These are phyloP conservation scores for Chrysocyon brachyurus DNA, from an alignment of 2,797 vertebrate species.

Conservation along the genomic window DNA sequence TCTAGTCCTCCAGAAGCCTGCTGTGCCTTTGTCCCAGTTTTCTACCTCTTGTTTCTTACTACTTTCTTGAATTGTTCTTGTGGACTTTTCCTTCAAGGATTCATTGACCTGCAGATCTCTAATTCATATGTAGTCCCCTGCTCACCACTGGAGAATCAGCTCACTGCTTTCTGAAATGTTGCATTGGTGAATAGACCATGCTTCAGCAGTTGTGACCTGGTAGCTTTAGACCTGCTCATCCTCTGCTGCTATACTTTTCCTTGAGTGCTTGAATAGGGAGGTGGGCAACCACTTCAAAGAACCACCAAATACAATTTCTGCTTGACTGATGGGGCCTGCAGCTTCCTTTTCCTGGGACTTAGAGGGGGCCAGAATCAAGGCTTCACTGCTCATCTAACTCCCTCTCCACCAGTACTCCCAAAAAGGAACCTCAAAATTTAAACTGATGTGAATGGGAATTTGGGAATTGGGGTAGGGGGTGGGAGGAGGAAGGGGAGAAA, in stretches of 20 bases:
- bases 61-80: constrained; percentile 81
- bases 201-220: constrained; percentile 68
- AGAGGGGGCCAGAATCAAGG: constrained; percentile 47
- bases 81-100: constrained; percentile 85
- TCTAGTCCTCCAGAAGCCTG: constrained; percentile 67
- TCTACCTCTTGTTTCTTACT: constrained; percentile 80
- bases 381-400: constrained; percentile 60
- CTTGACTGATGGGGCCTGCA: constrained; percentile 34
- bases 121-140: constrained; percentile 66
- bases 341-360: constrained; percentile 61
- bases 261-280: constrained; percentile 65
- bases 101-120: constrained; percentile 78
- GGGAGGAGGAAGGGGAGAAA: constrained; percentile 67
- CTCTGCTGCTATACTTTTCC: constrained; percentile 77
- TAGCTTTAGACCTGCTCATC: constrained; percentile 69
- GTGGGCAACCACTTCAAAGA: constrained; percentile 48
- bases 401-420: constrained; percentile 78
- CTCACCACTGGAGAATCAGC: constrained; percentile 69
- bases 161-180: constrained; percentile 69
- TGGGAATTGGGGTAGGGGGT: constrained; percentile 49
- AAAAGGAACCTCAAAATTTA: constrained; percentile 81
- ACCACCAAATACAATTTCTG: constrained; percentile 26
- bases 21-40: constrained; percentile 75
- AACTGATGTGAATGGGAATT: constrained; percentile 66
- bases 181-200: constrained; percentile 60